Base-by-base conservation (phyloP, 2,113 vertebrate species). In the Trochalopteron elliotii region DNA sequence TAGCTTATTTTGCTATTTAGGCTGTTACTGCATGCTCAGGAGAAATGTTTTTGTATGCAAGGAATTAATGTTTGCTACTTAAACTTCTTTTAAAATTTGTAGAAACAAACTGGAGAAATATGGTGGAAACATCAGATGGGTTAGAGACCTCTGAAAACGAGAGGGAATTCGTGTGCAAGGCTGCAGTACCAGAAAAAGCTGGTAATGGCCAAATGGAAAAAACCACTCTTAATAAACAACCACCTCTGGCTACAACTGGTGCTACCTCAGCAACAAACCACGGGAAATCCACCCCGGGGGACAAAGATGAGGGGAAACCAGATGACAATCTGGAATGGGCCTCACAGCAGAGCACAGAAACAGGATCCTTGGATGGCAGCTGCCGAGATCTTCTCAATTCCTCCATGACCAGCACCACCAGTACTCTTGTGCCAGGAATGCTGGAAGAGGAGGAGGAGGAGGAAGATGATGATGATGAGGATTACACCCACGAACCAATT, bases 71-170 rank as follows among this genome's bases (percentile, higher is more conserved):
- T 87, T 81, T 89, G 69, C 42, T 87, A n/a, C 69, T 82, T 86
- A 35, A 74, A 91, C 35, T 83, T 97, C 5, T 90, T 96, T 89
- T 92, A 40, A 69, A 93, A 93, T 61, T 94, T 94, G 15, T 97
- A 99, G 99, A 99, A 97, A 99, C 99, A 45, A 99, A 99, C 90
- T 99, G 99, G 99, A 99, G 99, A 98, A 99, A 97, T 89, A 99
- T 99, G 99, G 99, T 99, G 84, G 99, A 99, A 97, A 98, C 97
- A 55, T 99, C 99, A 16, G 99, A 99, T 87, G 98, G 98, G 45
- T 93, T 98, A 31, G 99, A 99, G 97, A 97, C 98, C 5, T 98
- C 97, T 28, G 99, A 99, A 97, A 97, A 97, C 2, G 98, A 98
- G 95, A 97, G 91, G 91, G 98, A 98, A 78, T 97, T 95, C 1